Conservation (phyloP, 2,888 invertebrate species). For the Diadegma fenestrale region DNA sequence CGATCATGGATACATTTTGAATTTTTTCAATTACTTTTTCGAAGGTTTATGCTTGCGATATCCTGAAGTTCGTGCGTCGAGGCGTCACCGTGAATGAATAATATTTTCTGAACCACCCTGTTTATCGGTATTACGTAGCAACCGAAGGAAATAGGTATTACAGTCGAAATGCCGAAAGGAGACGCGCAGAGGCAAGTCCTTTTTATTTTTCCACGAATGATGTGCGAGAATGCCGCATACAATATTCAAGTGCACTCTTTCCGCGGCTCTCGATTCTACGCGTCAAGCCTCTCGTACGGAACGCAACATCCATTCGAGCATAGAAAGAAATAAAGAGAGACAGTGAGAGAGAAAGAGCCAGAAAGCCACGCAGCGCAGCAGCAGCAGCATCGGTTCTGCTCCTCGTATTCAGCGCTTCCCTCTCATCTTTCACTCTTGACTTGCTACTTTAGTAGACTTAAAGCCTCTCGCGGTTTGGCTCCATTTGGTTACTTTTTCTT, state of each 20-base stretch:
- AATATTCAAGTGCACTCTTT: slow-evolving; percentile 78
- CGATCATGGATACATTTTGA: too few species aligned
- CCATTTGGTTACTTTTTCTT: slow-evolving; percentile 19
- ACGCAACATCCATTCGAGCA: slow-evolving; percentile 37
- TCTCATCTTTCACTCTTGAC: slow-evolving; percentile 58
- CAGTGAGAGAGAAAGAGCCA: background rate
- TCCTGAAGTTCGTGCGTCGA: background rate
- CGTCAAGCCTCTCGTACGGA: slow-evolving; percentile 71
- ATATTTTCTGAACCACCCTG: background rate
- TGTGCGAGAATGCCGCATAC: slow-evolving; percentile 78
- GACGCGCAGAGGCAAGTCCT: slow-evolving; percentile 62
- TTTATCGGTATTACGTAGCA: slow-evolving; percentile 16
- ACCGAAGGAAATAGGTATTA: slow-evolving; percentile 45
- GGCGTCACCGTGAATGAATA: background rate
- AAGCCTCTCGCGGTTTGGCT: slow-evolving; percentile 37
- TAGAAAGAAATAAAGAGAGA: slow-evolving; percentile 17
- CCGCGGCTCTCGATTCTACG: slow-evolving; percentile 77
- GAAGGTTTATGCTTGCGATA: too few species aligned
- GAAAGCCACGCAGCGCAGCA: slow-evolving; percentile 35
- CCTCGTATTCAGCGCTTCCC: slow-evolving; percentile 36
- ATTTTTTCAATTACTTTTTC: too few species aligned
- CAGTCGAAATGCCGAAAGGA: slow-evolving; percentile 65
- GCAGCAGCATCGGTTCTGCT: slow-evolving; percentile 45
- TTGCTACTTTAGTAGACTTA: slow-evolving; percentile 50
- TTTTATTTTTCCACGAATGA: slow-evolving; percentile 77